Evolutionary conservation across 2,888 invertebrate genomes (phyloP).

Genomic region (Cecidostiba fungosa): DNA sequence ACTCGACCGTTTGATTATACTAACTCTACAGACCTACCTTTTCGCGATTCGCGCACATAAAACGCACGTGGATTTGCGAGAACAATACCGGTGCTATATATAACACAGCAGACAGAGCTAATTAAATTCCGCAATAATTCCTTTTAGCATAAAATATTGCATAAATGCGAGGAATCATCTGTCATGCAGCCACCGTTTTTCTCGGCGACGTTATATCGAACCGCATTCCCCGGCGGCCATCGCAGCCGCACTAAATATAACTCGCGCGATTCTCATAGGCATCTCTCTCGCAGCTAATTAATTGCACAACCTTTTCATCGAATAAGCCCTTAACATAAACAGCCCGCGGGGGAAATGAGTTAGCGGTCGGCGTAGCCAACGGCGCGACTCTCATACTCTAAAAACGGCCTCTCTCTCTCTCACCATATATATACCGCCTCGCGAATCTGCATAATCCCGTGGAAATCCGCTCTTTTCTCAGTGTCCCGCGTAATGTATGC

Average conservation of each 20-base stretch:
- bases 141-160: not conserved
- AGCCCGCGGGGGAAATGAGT: conserved; percentile 16
- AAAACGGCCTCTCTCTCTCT: not conserved
- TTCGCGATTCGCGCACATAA: too few relatives aligned
- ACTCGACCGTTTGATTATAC: too few relatives aligned
- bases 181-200: not conserved
- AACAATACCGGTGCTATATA: not conserved
- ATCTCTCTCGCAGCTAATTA: conserved; percentile 19
- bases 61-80: not conserved
- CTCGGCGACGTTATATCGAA: not conserved
- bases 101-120: not conserved
- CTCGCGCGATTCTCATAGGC: not conserved
- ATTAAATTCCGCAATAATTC: not conserved
- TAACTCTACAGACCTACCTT: too few relatives aligned
- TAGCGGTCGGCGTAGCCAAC: conserved; percentile 8
- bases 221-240: not conserved
- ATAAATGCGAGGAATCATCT: not conserved
- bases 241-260: not conserved
- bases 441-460: conserved; percentile 47
- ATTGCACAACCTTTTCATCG: conserved; percentile 38
- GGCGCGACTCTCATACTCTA: not conserved
- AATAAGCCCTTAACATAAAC: conserved; percentile 21
- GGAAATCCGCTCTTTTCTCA: conserved; percentile 26
- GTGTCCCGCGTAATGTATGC: conserved; percentile 19
- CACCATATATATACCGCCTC: not conserved